phyloP scores from a whole-genome alignment of 92 coral and sea anemone genomes.

The Epizoanthus ramosus region DNA sequence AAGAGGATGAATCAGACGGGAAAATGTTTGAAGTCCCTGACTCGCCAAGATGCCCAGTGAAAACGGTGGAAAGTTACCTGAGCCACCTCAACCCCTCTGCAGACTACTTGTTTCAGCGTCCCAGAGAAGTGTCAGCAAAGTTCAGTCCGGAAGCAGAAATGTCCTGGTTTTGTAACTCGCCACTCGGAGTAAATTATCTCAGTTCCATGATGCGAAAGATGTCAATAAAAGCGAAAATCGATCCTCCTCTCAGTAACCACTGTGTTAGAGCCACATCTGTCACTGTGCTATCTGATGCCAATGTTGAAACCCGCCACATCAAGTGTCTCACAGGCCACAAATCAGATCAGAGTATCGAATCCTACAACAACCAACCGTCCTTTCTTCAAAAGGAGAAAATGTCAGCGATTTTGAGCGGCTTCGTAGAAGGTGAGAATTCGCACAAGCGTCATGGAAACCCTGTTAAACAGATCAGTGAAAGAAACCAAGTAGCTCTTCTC shows the following conservation, averaged over 20 bases:
- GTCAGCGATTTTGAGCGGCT: too few relatives aligned
- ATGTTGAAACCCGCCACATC: slow-evolving; percentile 37
- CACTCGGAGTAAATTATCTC: slow-evolving; percentile 43
- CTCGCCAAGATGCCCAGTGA: neutral
- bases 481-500: too few relatives aligned
- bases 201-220: slow-evolving; percentile 33
- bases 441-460: too few relatives aligned
- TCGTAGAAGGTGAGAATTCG: too few relatives aligned
- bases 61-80: too few relatives aligned
- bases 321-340: slow-evolving; percentile 50
- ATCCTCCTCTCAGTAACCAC: slow-evolving; percentile 49
- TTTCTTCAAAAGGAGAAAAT: too few relatives aligned
- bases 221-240: slow-evolving; percentile 35
- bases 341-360: too few relatives aligned
- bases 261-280: slow-evolving; percentile 50
- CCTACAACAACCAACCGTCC: too few relatives aligned
- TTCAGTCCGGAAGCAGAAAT: neutral
- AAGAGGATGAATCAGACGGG: slow-evolving; percentile 53
- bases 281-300: slow-evolving; percentile 41
- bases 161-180: slow-evolving; percentile 48
- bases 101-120: slow-evolving; percentile 46
- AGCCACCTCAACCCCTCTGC: neutral
- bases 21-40: slow-evolving; percentile 51
- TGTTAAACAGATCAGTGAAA: too few relatives aligned
- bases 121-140: slow-evolving; percentile 28